Base-by-base conservation (phyloP, 1,140 invertebrate genomes). In the Drosophila sproati region DNA sequence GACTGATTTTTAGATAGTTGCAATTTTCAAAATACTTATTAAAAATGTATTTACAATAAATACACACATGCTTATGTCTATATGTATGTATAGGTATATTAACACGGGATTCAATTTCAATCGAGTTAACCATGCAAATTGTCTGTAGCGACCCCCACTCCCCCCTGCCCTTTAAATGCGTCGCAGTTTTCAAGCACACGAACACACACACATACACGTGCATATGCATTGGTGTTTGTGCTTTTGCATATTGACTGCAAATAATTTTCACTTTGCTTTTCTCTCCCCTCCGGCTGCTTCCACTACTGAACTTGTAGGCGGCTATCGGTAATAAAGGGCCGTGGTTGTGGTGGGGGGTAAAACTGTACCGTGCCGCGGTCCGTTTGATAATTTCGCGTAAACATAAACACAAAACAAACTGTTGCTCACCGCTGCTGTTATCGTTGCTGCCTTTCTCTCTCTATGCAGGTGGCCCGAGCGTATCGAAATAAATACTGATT, bases 371-470 rank as follows among this genome's bases (percentile, higher is more conserved):
- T 20, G 20, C 83, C 83, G 85, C 79, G 69, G 66, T 64, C 60
- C 67, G 83, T 88, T 83, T 88, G 83, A 80, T 78, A 78, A 77
- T 88, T 89, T 89, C 85, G 83, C 83, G 83, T 80, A 89, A 88
- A 87, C 80, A 87, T 87, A 88, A 87, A 87, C 82, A 87, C 73
- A 72, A 88, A 88, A 88, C 83, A 88, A 88, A 88, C 83, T 88
- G 83, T 88, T 88, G 83, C 83, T 88, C 77, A 67, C 70, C 55
- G 48, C 69, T 66, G 66, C 62, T 87, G 69, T 87, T 87, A 82
- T 88, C 69, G 78, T 61, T 72, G 63, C 59, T 20, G 20, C 20
- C 20, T 20, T 20, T 20, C 69, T 81, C 66, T 81, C 74, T 78
- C 66, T 69, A 79, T 77, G 73, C 81, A 85, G 81, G 81, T 85